A percentile compares a stretch with the other conserved stretches of the same genome.
These are phyloP conservation scores for Smutsia temminckii DNA, from an alignment of 2,797 vertebrate genomes.

Conservation along the genomic window DNA sequence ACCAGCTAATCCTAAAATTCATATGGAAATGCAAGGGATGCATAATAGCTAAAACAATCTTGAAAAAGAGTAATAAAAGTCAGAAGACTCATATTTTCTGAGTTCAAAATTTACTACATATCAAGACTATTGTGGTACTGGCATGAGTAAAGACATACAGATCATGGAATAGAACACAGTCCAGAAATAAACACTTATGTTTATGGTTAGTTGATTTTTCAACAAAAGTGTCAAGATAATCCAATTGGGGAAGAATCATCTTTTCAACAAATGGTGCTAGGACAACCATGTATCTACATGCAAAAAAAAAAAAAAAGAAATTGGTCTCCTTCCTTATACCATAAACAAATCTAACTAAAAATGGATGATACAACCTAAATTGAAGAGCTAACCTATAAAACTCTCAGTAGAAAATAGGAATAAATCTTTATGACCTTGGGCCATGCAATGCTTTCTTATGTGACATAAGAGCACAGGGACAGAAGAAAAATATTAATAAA, in stretches of 20 bases:
- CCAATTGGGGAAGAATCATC: neutral
- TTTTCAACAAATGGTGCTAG: neutral
- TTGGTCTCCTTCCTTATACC: neutral
- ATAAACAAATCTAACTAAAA: conserved; percentile 12
- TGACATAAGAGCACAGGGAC: neutral
- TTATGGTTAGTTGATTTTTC: neutral
- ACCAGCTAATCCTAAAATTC: neutral
- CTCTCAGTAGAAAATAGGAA: neutral
- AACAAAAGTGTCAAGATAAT: neutral
- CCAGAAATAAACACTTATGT: neutral
- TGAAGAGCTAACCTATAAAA: neutral
- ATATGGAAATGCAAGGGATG: neutral
- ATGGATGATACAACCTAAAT: neutral
- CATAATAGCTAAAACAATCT: neutral
- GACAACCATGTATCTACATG: neutral
- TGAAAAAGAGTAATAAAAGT: conserved; percentile 18
- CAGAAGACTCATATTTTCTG: neutral
- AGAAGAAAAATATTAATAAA: conserved; percentile 36
- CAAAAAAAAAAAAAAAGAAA: neutral
- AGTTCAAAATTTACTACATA: conserved; percentile 30
- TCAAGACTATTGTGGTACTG: neutral
- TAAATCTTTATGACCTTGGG: neutral
- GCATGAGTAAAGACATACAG: neutral
- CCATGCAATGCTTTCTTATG: neutral
- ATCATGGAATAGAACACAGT: neutral